phyloP scores from a whole-genome alignment of 1,140 invertebrate species.

The Bombus huntii region DNA sequence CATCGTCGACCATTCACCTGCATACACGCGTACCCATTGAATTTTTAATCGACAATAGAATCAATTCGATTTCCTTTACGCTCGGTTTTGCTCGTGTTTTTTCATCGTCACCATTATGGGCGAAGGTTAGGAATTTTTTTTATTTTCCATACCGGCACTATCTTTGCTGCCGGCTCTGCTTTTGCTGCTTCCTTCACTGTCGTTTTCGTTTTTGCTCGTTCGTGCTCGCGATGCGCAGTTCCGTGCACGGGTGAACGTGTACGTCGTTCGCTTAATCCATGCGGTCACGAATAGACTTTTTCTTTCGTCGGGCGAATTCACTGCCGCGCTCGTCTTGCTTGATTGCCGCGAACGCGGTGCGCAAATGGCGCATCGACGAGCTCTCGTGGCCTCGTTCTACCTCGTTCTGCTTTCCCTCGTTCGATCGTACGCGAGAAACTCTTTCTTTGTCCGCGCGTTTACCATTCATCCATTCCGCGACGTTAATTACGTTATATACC shows the following conservation, averaged over 20 bases:
- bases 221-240: constrained; percentile 13
- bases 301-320: not conserved
- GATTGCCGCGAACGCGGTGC: constrained; percentile 49
- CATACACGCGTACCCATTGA: not conserved
- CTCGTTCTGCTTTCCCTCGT: not conserved
- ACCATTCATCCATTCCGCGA: not conserved
- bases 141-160: not conserved
- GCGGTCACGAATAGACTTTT: constrained; percentile 55
- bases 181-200: not conserved
- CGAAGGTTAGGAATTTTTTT: not conserved
- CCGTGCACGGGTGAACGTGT: not conserved
- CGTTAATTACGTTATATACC: constrained; percentile 31
- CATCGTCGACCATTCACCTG: not conserved
- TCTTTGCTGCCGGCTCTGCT: not conserved
- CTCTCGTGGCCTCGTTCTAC: not conserved
- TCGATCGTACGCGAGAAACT: not conserved
- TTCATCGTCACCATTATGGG: not conserved
- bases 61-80: not conserved
- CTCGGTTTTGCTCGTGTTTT: not conserved
- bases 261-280: constrained; percentile 45
- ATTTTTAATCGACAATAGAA: constrained; percentile 16
- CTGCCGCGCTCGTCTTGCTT: constrained; percentile 33
- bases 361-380: constrained; percentile 37
- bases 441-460: not conserved
- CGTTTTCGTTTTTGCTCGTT: not conserved